Percentiles rank a stretch among this genome's conserved stretches.
Evolutionary conservation across 2,113 vertebrate species (phyloP).

Genomic region (Colaptes auratus): DNA sequence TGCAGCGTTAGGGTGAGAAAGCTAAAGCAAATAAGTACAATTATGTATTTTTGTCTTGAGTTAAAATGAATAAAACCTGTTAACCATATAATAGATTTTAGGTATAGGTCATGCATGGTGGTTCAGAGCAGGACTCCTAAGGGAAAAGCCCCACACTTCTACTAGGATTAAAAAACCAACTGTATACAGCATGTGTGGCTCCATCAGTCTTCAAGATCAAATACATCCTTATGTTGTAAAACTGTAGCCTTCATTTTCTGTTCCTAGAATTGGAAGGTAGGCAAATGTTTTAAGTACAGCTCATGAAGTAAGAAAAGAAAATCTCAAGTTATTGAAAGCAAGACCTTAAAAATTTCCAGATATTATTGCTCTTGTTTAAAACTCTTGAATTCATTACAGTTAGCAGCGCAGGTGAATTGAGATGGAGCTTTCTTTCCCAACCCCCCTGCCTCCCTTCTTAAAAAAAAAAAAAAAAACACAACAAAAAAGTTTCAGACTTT

Average conservation of each 20-base stretch:
- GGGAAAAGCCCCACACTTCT: not conserved
- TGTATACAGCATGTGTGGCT: not conserved
- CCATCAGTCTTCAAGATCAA: not conserved
- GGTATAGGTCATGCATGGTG: not conserved
- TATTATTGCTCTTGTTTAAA: not conserved
- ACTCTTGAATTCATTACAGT: not conserved
- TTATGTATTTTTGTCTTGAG: not conserved
- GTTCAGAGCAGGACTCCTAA: not conserved
- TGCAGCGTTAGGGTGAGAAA: not conserved
- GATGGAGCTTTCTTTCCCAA: not conserved
- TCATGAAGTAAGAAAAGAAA: not conserved
- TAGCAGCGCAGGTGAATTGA: not conserved
- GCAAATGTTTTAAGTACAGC: not conserved
- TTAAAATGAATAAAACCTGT: not conserved
- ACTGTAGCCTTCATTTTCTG: not conserved
- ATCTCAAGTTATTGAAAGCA: not conserved
- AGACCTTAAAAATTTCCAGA: not conserved
- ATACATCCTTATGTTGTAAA: not conserved
- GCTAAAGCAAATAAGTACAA: not conserved
- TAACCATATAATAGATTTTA: not conserved
- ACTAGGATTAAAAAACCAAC: not conserved
- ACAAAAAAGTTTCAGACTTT: not conserved
- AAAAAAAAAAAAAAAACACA: rapidly evolving
- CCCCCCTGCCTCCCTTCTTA: not conserved
- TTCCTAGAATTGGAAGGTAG: not conserved